Evolutionary conservation across 92 coral and sea anemone species (phyloP), one percentile per base, ranked within the genome.

Genomic region (Porites rus): DNA sequence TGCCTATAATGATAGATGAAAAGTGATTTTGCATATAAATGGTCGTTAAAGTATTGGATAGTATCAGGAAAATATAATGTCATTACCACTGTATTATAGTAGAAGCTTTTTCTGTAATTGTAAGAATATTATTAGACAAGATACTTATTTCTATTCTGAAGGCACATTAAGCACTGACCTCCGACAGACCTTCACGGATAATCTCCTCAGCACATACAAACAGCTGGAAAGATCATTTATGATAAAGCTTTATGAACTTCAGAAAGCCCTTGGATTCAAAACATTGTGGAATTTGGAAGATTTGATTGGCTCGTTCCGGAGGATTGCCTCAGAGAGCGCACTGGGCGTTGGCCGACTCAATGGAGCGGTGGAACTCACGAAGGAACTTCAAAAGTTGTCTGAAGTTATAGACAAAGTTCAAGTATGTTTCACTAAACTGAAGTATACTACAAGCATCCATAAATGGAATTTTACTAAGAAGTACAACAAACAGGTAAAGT

Each of bases 141-240:
- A 4, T 0, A 0, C 46, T 38, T 38, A 38, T 38, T 38, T 38
- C 6, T 4, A 38, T 38, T 38, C 46, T 38, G 46, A 38, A 38
- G 46, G 46, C 7, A 38, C 46, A 3, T 38, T 69, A 19, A 24
- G 74, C 38, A 69, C 22, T 3, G 16, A n/a, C 7, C 51, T 69
- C 46, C 74, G 21, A 19, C 38, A 14, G 74, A 69, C 16, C 16
- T 69, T 69, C 74, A 11, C 25, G 74, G 74, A 69, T 6, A 69
- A 69, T 19, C 74, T 69, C 31, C 74, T 69, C 17, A 19, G 38
- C 25, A 69, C 74, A 10, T 69, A 69, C 43, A 19, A 16, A 69
- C 46, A 69, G 17, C 74, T 69, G 43, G 74, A 69, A 69, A 10
- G 38, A 46, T 69, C 74, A 7, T 69, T 69, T 10, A 69, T 69